Evolutionary conservation across 2,113 vertebrate genomes (phyloP), one percentile per base, ranked within the genome.

Genomic region (Hemiscyllium ocellatum): DNA sequence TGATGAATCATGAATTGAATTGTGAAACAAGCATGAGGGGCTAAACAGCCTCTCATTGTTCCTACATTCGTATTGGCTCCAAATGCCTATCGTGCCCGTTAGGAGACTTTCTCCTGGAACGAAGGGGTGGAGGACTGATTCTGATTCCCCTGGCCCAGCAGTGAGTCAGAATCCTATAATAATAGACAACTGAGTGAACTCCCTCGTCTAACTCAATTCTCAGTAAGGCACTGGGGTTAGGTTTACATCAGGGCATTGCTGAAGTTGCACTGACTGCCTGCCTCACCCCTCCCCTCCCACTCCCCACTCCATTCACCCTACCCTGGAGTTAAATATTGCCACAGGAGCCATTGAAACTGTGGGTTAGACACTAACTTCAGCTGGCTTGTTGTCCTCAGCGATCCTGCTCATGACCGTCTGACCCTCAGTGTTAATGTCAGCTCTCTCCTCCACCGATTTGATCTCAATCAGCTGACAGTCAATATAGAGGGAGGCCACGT

Each of bases 381-480:
- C 97, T 0, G 98, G 97, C 4, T 96, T 96, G 47, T 98, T 99
- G 0, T 98, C 98, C 17, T 97, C 96, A 0, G 98, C 98, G 0
- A 98, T 98, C 96, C 99, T 97, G 61, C 97, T 98, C 96, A 99
- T 97, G 78, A 99, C 97, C 0, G 98, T 96, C 2, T 99, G 97
- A 83, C 99, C 99, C 70, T 98, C 97, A 0, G 96, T 96, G n/a
- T 56, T 15, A n/a, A 98, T 0, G 0, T 47, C 86, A 2, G 95
- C 97, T 15, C 97, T 96, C 2, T 97, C 97, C 0, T 97, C 97
- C 97, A 99, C 96, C 0, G 98, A 98, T 96, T 98, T 98, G 95
- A 98, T 98, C 97, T 98, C 98, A 52, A 98, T 98, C 95, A 98
- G 98, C 95, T 97, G 61, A 96, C 99, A 99, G 97, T 99, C 99